A percentile compares a stretch with the other conserved stretches of the same genome.
These are phyloP conservation scores for Atethmia centrago DNA, from an alignment of 2,888 invertebrate species.

Conservation along the genomic window DNA sequence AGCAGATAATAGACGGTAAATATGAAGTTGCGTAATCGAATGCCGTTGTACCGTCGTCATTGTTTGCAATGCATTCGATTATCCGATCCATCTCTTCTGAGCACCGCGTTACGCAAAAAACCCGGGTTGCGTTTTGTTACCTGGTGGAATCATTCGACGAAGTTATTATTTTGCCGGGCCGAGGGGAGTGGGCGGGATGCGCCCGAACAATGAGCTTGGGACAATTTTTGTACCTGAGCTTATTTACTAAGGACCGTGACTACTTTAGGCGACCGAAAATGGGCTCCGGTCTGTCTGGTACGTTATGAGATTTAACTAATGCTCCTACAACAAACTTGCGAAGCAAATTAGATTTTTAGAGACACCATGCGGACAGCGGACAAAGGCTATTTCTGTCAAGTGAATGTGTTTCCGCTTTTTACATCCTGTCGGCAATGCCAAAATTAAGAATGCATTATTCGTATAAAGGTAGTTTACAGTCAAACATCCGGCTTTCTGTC, in stretches of 20 bases:
- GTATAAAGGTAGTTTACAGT: conserved; percentile 83
- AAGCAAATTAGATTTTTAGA: conserved; percentile 78
- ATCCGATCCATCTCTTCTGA: conserved; percentile 79
- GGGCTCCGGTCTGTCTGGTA: conserved; percentile 85
- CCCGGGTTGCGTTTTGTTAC: conserved; percentile 81
- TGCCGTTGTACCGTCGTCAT: conserved; percentile 75
- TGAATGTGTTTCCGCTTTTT: conserved; percentile 82
- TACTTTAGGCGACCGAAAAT: conserved; percentile 67
- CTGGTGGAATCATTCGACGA: conserved; percentile 82
- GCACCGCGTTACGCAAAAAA: conserved; percentile 87
- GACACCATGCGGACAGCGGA: conserved; percentile 62
- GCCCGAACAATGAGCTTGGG: conserved; percentile 78
- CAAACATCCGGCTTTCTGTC: conserved; percentile 87
- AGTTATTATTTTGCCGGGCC: conserved; percentile 82
- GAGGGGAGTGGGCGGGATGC: conserved; percentile 82
- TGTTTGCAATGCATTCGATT: conserved; percentile 82
- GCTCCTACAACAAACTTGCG: conserved; percentile 73
- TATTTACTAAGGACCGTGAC: conserved; percentile 83
- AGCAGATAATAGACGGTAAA: conserved; percentile 34
- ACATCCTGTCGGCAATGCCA: conserved; percentile 78
- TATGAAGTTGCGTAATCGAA: conserved; percentile 79
- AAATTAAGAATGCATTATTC: conserved; percentile 81
- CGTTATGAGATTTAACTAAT: conserved; percentile 73
- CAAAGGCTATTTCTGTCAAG: conserved; percentile 76
- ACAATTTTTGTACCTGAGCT: conserved; percentile 86